Percentiles rank a stretch among this genome's conserved stretches.
Conservation (phyloP, 2,113 vertebrate species). For the Phoenicopterus ruber region DNA sequence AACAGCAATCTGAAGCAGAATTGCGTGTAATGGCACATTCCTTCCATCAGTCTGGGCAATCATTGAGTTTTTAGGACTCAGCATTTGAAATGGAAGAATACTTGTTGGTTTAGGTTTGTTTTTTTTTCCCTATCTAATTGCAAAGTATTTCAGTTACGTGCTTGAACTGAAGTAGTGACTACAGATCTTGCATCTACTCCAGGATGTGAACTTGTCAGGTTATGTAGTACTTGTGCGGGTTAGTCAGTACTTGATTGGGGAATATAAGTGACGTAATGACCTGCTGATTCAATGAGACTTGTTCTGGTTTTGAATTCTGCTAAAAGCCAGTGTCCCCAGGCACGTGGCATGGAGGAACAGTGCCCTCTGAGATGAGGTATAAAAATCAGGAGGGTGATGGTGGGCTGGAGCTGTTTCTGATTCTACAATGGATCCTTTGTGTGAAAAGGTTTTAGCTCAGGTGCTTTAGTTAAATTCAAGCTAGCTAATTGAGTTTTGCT, state of each 20-base stretch:
- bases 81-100: background rate
- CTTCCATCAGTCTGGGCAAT: background rate
- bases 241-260: background rate
- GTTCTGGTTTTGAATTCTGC: background rate
- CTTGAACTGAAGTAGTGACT: background rate
- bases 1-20: background rate
- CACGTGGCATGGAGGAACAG: fast-evolving
- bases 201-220: background rate
- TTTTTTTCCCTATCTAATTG: background rate
- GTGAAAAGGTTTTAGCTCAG: background rate
- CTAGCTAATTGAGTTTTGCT: background rate
- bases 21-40: background rate
- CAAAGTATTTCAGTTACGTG: background rate
- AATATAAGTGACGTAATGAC: background rate
- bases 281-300: background rate
- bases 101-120: background rate
- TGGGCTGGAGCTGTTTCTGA: background rate
- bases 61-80: background rate
- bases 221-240: background rate
- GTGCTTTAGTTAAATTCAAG: background rate
- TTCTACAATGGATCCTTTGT: background rate
- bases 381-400: background rate
- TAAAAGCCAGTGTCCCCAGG: background rate
- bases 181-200: background rate
- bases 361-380: background rate